phyloP scores from a whole-genome alignment of 1,140 invertebrate genomes.

The Zaprionus inermis region DNA sequence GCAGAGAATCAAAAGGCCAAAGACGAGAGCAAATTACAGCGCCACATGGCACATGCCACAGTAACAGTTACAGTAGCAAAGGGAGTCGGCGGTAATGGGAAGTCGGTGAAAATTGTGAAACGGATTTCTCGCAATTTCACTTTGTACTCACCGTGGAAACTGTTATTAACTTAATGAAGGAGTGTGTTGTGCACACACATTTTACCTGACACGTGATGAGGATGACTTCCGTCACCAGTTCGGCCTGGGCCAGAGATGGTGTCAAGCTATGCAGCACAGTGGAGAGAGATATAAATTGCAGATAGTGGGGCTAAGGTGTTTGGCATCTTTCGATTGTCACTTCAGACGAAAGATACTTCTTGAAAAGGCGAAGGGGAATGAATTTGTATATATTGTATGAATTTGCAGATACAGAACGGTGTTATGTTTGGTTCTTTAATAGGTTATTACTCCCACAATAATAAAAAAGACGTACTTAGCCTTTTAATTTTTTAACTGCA shows the following conservation, averaged over 20 bases:
- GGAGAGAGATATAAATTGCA: background rate
- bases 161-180: conserved; percentile 83
- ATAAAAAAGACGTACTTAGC: no score
- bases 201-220: conserved; percentile 79
- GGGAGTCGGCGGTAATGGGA: background rate
- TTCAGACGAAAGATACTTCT: background rate
- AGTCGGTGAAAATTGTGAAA: conserved; percentile 64
- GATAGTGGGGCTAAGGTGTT: background rate
- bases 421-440: no score
- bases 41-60: conserved; percentile 53
- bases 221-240: conserved; percentile 8
- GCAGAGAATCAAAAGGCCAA: conserved; percentile 67
- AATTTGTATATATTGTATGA: no score
- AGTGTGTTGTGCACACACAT: conserved; percentile 59
- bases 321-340: background rate
- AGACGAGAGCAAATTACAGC: conserved; percentile 70
- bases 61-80: conserved; percentile 10
- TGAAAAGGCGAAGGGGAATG: background rate
- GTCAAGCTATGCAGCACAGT: background rate
- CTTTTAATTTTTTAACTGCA: no score
- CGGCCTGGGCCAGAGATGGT: background rate
- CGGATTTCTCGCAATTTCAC: conserved; percentile 76
- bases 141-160: conserved; percentile 70
- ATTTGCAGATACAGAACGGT: no score
- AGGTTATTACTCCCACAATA: no score